A percentile compares a stretch with the other conserved stretches of the same genome.
Evolutionary conservation across 2,113 vertebrate genomes (phyloP).

Genomic region (Gavialis gangeticus): DNA sequence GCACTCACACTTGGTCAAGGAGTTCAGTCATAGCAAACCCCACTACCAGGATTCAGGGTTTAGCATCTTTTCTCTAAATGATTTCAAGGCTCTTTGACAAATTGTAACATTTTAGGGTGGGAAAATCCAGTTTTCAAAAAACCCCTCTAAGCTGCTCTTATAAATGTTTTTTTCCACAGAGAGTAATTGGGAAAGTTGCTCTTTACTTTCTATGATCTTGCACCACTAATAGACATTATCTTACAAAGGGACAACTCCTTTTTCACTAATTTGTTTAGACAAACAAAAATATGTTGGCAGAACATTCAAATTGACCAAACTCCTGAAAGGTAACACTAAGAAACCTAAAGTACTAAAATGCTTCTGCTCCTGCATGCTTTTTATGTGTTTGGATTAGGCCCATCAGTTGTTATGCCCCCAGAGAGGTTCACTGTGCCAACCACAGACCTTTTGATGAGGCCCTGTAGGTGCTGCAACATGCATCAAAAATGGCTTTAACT

Average conservation of each 20-base stretch:
- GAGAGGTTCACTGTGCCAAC: background rate
- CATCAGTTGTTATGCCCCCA: background rate
- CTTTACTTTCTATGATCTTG: background rate
- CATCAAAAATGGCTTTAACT: background rate
- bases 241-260: background rate
- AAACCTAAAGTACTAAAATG: background rate
- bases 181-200: background rate
- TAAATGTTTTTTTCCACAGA: background rate
- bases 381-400: background rate
- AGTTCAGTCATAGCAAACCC: background rate
- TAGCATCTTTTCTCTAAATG: background rate
- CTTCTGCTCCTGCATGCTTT: background rate
- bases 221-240: background rate
- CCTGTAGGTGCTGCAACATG: background rate
- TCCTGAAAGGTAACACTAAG: background rate
- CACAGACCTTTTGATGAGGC: background rate
- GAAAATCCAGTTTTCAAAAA: fast-evolving
- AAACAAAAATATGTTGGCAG: background rate
- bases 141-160: background rate
- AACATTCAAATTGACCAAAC: fast-evolving
- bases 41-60: background rate
- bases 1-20: background rate
- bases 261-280: background rate
- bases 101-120: background rate
- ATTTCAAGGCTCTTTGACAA: background rate